Evolutionary conservation across 2,797 vertebrate species (phyloP), one percentile per base, ranked within the genome.

Genomic region (Cottoperca gobio): DNA sequence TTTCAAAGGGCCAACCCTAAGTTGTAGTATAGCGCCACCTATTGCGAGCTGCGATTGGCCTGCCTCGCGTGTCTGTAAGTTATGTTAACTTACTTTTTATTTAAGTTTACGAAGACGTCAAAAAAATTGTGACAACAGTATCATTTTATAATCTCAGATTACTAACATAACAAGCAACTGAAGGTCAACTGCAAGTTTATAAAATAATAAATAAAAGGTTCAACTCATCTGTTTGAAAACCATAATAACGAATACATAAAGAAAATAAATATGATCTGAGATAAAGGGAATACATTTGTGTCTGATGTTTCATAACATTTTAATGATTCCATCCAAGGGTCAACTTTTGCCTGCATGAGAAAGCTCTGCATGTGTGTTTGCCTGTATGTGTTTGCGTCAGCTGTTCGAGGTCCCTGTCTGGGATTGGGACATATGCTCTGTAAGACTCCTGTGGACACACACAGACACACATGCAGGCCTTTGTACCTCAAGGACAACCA

Each of bases 391-490:
- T 73, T 40, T 71, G 59, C 63, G 60, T 80, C 88, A 89, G 80
- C 88, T 89, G 86, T 66, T 86, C 35, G 0, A 75, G 70, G 79
- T 82, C 84, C 72, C 83, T 57, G 78, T 86, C 70, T 16, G 54
- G 63, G 73, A 84, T 40, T 50, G 57, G 65, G 71, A 87, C 90
- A 92, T 93, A 92, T 92, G 92, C 84, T 90, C 80, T 82, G 76
- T 39, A 55, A 70, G 86, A 75, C 85, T 87, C 91, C 90, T 48
- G 89, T 79, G 86, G 90, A 82, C 82, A 84, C 73, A 72, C 72
- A 76, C 65, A 80, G 21, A 79, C 59, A 87, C 71, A 72, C 70
- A 78, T 16, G n/a, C 45, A 70, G 52, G 45, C 52, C 21, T 68
- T 46, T 76, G 40, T 68, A 79, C 67, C 60, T 83, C 67, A 76